Evolutionary conservation across 2,113 vertebrate species (phyloP).

Genomic region (Ceuthmochares aereus): DNA sequence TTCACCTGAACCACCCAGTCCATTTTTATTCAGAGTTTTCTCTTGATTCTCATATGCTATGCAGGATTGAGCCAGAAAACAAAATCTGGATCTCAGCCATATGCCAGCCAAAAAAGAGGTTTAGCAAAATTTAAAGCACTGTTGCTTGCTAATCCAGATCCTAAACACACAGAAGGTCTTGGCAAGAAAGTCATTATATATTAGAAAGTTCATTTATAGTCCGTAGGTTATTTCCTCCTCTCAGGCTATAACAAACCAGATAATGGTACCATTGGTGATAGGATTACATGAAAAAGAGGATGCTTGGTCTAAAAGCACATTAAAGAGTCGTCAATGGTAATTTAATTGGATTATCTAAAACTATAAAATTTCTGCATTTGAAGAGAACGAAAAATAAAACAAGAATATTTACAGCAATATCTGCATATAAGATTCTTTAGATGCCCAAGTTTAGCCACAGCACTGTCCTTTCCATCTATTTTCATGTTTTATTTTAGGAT

Average conservation of each 20-base stretch:
- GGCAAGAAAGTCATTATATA: neutral
- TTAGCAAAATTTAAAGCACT: neutral
- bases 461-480: neutral
- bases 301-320: neutral
- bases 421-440: neutral
- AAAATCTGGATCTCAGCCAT: neutral
- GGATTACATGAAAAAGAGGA: neutral
- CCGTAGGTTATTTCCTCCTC: neutral
- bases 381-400: neutral
- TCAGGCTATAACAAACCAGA: neutral
- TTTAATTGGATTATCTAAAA: neutral
- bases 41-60: accelerated
- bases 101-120: neutral
- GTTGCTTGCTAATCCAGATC: neutral
- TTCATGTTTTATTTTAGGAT: neutral
- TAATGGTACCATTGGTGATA: accelerated
- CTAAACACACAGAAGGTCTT: slow-evolving; percentile 6
- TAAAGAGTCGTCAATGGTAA: neutral
- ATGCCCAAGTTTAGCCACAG: neutral
- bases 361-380: neutral
- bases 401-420: neutral
- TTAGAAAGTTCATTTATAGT: slow-evolving; percentile 2
- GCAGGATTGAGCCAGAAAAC: neutral
- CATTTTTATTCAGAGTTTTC: neutral
- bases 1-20: neutral